These are phyloP conservation scores for Leptoteleia sp. DNA, from an alignment of 1,140 invertebrate genomes.

Conservation along the genomic window DNA sequence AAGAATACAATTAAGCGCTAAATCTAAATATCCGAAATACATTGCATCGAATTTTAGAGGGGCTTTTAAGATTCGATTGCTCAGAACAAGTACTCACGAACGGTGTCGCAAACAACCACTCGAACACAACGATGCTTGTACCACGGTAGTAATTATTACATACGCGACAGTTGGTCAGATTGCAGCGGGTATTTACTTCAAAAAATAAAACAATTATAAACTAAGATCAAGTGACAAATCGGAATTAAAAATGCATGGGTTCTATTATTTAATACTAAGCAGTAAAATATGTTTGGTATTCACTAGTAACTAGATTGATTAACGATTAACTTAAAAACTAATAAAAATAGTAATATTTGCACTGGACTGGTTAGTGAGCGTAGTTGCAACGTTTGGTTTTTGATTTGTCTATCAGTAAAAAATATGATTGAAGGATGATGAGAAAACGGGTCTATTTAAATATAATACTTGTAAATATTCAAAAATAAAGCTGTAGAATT, in stretches of 20 bases:
- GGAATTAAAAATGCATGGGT: slow-evolving; percentile 10
- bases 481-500: too few species aligned
- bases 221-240: not conserved
- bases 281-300: slow-evolving; percentile 33
- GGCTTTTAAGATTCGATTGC: slow-evolving; percentile 29
- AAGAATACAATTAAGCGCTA: slow-evolving; percentile 46
- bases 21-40: slow-evolving; percentile 32
- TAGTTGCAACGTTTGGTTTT: too few species aligned
- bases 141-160: slow-evolving; percentile 43
- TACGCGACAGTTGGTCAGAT: slow-evolving; percentile 9
- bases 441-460: too few species aligned
- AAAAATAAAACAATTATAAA: slow-evolving; percentile 8
- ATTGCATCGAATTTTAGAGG: slow-evolving; percentile 24
- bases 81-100: slow-evolving; percentile 70
- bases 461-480: too few species aligned
- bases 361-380: too few species aligned
- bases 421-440: too few species aligned
- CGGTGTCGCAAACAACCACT: slow-evolving; percentile 70
- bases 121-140: slow-evolving; percentile 72
- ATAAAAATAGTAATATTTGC: too few species aligned
- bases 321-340: slow-evolving; percentile 23
- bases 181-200: not conserved
- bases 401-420: too few species aligned
- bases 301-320: slow-evolving; percentile 26
- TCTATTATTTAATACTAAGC: slow-evolving; percentile 20